These are phyloP conservation scores for Caenorhabditis drosophilae DNA, from an alignment of 2,888 invertebrate genomes.

Conservation along the genomic window DNA sequence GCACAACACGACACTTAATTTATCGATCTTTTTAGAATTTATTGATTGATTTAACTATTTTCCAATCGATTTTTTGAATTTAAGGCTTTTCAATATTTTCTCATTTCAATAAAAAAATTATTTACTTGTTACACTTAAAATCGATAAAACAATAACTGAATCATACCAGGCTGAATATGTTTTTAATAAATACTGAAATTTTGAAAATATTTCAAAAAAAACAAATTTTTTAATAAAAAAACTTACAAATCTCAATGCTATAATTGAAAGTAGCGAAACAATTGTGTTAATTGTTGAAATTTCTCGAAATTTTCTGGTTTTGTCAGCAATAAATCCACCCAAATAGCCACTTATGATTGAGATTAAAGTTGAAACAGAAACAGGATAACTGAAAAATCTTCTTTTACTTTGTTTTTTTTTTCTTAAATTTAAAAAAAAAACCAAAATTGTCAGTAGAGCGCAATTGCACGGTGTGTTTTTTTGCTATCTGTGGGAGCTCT, in stretches of 20 bases:
- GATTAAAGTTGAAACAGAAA: slow-evolving; percentile 18
- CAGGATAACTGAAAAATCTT: slow-evolving; percentile 15
- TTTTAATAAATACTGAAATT: slow-evolving; percentile 17
- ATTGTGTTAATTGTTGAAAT: neutral
- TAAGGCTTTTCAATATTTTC: neutral
- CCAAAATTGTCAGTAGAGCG: too few species aligned
- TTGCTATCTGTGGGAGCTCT: too few species aligned
- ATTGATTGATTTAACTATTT: too few species aligned
- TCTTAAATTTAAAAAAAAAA: too few species aligned
- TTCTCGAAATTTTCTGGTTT: slow-evolving; percentile 22
- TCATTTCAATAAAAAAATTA: neutral
- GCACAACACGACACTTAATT: slow-evolving; percentile 20
- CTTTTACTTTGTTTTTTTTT: too few species aligned
- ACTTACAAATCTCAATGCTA: neutral
- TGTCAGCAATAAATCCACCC: slow-evolving; percentile 18
- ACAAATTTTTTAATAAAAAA: slow-evolving; percentile 2
- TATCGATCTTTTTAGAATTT: neutral
- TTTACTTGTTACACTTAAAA: slow-evolving; percentile 23
- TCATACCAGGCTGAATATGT: slow-evolving; percentile 22
- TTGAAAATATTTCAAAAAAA: neutral
- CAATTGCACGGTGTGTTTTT: too few species aligned
- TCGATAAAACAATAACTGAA: slow-evolving; percentile 17
- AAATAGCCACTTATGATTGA: slow-evolving; percentile 21
- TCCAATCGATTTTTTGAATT: neutral
- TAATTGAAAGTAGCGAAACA: neutral